These are phyloP conservation scores for Pristis pectinata DNA, from an alignment of 2,797 vertebrate species.

Conservation along the genomic window DNA sequence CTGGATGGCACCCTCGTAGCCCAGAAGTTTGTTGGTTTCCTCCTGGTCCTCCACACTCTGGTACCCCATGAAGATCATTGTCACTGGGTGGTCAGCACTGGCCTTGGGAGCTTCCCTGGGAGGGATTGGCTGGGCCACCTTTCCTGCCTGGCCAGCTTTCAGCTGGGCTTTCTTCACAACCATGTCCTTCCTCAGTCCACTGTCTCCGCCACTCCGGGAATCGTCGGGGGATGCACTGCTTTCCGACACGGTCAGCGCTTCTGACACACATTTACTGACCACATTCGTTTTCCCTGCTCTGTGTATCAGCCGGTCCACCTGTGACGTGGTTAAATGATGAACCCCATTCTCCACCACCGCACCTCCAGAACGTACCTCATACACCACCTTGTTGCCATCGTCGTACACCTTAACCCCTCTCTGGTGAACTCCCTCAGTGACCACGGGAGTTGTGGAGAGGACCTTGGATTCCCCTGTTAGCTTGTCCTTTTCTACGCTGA, in stretches of 20 bases:
- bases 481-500: constrained; percentile 92
- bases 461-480: constrained; percentile 86
- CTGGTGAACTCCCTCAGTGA: constrained; percentile 72
- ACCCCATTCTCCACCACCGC: constrained; percentile 84
- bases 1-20: constrained; percentile 88
- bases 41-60: constrained; percentile 83
- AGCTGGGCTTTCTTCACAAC: constrained; percentile 77
- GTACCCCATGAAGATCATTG: constrained; percentile 98
- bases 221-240: constrained; percentile 56
- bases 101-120: constrained; percentile 58
- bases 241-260: constrained; percentile 57
- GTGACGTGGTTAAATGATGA: constrained; percentile 73
- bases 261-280: constrained; percentile 49
- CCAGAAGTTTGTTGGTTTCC: constrained; percentile 84
- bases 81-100: constrained; percentile 77
- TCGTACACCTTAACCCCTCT: constrained; percentile 91
- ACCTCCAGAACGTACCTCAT: constrained; percentile 80
- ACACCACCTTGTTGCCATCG: constrained; percentile 88
- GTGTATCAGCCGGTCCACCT: constrained; percentile 84
- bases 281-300: constrained; percentile 67
- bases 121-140: constrained; percentile 51
- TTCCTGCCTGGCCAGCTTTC: constrained; percentile 61
- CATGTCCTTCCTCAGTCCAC: constrained; percentile 65
- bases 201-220: constrained; percentile 51
- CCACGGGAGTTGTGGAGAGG: constrained; percentile 81